These are phyloP conservation scores for Flabesymbios commensalis DNA, from an alignment of 2,888 invertebrate genomes.

Conservation along the genomic window DNA sequence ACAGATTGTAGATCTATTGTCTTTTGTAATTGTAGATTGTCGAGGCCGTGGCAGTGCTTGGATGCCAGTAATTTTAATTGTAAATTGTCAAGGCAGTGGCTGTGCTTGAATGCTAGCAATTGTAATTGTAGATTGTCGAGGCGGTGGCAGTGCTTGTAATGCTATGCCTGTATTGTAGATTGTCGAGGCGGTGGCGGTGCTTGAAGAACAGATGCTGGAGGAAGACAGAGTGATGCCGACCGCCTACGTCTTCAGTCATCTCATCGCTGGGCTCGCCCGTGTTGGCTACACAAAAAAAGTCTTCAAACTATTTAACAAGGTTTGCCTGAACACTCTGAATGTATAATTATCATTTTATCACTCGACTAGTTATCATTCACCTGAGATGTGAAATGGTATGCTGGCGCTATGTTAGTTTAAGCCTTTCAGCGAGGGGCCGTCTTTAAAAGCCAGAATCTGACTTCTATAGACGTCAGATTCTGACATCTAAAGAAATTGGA, in stretches of 20 bases:
- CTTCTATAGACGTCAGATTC: no score
- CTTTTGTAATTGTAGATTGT: neutral
- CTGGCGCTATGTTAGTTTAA: no score
- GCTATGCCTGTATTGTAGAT: conserved; percentile 50
- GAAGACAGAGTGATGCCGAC: conserved; percentile 79
- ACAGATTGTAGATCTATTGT: no score
- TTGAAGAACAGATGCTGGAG: conserved; percentile 75
- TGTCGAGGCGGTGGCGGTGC: conserved; percentile 76
- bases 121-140: conserved; percentile 65
- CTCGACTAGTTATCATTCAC: neutral
- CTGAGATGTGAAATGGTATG: no score
- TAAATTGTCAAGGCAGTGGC: neutral
- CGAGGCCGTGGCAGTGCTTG: neutral
- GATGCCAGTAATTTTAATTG: neutral
- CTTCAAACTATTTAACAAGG: conserved; percentile 76
- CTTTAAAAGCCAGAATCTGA: no score
- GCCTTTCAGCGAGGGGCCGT: no score
- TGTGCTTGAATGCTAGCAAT: neutral
- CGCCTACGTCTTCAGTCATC: conserved; percentile 76
- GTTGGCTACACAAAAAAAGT: conserved; percentile 85
- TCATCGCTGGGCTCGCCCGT: conserved; percentile 82
- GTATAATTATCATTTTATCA: neutral
- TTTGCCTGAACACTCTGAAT: no score
- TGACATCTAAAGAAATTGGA: no score
- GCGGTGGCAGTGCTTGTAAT: neutral